Evolutionary conservation across 2,113 vertebrate genomes (phyloP).

Genomic region (Sorex araneus): DNA sequence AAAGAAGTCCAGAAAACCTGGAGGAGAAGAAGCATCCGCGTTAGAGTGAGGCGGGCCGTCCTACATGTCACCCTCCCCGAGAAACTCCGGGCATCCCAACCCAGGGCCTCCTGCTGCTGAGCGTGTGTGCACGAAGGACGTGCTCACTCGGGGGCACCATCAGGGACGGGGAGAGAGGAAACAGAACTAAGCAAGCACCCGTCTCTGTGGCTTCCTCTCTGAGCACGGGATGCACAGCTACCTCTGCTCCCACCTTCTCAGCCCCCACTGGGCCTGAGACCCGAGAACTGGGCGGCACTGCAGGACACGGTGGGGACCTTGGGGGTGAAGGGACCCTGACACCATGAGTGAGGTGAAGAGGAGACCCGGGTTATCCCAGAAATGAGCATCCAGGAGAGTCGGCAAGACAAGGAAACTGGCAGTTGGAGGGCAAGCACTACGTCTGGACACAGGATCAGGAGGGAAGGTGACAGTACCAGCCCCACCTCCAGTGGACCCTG

Average conservation of each 20-base stretch:
- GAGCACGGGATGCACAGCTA: not conserved
- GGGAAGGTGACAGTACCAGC: not conserved
- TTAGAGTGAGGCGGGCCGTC: not conserved
- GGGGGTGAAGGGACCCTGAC: not conserved
- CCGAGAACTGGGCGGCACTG: not conserved
- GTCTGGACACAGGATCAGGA: not conserved
- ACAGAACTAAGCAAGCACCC: not conserved
- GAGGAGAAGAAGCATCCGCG: too few relatives aligned
- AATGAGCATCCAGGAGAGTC: too few relatives aligned
- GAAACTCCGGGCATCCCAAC: not conserved
- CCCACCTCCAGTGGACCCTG: not conserved
- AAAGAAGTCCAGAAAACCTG: not conserved
- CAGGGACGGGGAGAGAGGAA: not conserved
- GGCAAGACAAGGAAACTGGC: not conserved
- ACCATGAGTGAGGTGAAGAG: not conserved
- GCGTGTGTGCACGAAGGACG: not conserved
- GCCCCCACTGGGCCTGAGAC: not conserved
- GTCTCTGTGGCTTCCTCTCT: not conserved
- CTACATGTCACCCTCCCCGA: not conserved
- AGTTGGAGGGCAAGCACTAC: not conserved
- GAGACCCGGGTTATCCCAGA: too few relatives aligned
- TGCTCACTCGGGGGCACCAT: not conserved
- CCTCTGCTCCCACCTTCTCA: not conserved
- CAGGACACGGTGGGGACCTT: not conserved
- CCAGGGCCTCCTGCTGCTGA: not conserved